Conservation (phyloP, 92 coral and sea anemone genomes). For the Nematostella vectensis region DNA sequence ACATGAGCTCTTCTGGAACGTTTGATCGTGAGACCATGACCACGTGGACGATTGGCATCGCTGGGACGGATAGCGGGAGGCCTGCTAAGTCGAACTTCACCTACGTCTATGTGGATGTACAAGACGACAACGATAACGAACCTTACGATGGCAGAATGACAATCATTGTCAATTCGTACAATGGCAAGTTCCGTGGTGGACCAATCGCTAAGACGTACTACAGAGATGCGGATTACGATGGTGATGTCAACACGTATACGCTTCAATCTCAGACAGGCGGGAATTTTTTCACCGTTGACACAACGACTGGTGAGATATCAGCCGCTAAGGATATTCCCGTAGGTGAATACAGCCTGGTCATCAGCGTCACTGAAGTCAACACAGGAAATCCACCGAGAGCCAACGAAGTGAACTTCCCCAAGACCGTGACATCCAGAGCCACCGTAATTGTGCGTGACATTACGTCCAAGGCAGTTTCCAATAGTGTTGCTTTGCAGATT, state of each 20-base stretch:
- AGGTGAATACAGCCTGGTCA: slow-evolving; percentile 38
- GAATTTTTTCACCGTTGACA: slow-evolving; percentile 38
- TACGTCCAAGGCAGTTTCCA: slow-evolving; percentile 36
- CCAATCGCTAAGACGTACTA: slow-evolving; percentile 76
- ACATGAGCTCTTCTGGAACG: slow-evolving; percentile 38
- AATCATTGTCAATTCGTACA: slow-evolving; percentile 69
- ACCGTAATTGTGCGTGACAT: slow-evolving; percentile 47
- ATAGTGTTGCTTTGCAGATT: slow-evolving; percentile 71
- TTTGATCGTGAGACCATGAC: slow-evolving; percentile 46
- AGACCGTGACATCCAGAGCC: slow-evolving; percentile 58
- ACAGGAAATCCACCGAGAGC: slow-evolving; percentile 5
- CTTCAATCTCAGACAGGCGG: slow-evolving; percentile 34
- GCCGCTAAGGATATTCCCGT: slow-evolving; percentile 39
- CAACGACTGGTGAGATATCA: slow-evolving; percentile 54
- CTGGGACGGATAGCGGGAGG: slow-evolving; percentile 63
- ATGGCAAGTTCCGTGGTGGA: slow-evolving; percentile 76
- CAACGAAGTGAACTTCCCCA: slow-evolving; percentile 22
- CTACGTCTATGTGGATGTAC: slow-evolving; percentile 47
- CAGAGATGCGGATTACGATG: slow-evolving; percentile 64
- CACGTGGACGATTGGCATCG: slow-evolving; percentile 51
- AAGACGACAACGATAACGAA: slow-evolving; percentile 57
- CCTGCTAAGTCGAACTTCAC: slow-evolving; percentile 49
- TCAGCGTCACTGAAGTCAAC: slow-evolving; percentile 46
- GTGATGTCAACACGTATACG: slow-evolving; percentile 55
- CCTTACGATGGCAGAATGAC: slow-evolving; percentile 61